Evolutionary conservation across 37 sponge, comb jelly and placozoan species (phyloP), one percentile per base, ranked within the genome.

Genomic region (Geodia barretti): DNA sequence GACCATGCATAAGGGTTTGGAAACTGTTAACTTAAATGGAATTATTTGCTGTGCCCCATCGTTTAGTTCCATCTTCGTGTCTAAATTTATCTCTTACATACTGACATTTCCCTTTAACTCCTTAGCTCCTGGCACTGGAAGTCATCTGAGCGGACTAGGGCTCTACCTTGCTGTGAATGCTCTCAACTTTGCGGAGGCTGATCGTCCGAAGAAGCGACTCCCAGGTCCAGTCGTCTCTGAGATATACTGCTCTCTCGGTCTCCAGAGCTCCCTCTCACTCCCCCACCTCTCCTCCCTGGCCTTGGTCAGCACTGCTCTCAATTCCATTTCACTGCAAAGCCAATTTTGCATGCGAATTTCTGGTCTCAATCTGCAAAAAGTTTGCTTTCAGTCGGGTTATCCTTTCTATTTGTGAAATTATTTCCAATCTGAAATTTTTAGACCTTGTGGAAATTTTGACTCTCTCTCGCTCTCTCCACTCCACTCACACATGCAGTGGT

Each of bases 131-230:
- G 87, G 59, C 26, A 42, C 39, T 75, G 76, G 75, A 34, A 30
- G 73, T n/a, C 29, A 58, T 39, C 71, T 88, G 60, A 77, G 58
- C 60, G 89, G 89, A 7, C 34, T 80, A 37, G 82, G 86, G 9
- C 74, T 84, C 64, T 85, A 72, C 61, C 71, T 77, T 59, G 81
- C 73, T 9, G 78, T 85, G 34, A 90, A 79, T 62, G 90, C 90
- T 37, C 77, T 90, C 77, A 90, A 90, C 90, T 88, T 83, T 88
- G 89, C 79, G 0, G 84, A 83, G 68, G 68, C 79, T 0, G 79
- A 72, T 4, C 38, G 84, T 14, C 73, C 82, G 17, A 64, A 39
- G 26, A 31, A 41, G 3, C 42, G 41, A 9, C 77, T 88, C 35
- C 58, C 37, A 5, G 64, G 42, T 58, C 83, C 69, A 32, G 5